Conservation (phyloP, 2,797 vertebrate genomes). For the Gallinago solitaria region DNA sequence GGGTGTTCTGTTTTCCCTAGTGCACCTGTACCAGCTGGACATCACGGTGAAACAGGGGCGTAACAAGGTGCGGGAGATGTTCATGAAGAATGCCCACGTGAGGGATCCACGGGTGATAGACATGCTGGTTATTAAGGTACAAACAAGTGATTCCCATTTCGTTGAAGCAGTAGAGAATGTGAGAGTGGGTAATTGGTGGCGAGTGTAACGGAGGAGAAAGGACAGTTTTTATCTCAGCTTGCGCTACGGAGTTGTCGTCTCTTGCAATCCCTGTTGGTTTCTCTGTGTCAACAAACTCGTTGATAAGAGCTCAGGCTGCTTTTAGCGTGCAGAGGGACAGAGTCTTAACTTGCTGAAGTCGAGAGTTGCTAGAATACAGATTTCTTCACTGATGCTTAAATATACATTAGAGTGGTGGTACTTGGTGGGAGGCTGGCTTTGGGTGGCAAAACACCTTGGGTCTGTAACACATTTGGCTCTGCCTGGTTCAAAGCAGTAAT, state of each 20-base stretch:
- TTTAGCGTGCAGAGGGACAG: not conserved
- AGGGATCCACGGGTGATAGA: conserved; percentile 91
- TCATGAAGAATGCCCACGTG: conserved; percentile 88
- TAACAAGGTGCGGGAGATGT: conserved; percentile 91
- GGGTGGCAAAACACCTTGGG: not conserved
- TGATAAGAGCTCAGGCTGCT: not conserved
- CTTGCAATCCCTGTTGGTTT: not conserved
- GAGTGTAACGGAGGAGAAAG: not conserved
- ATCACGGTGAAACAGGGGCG: conserved; percentile 85
- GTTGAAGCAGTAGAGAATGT: not conserved
- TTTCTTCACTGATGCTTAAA: not conserved
- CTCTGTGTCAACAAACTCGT: not conserved
- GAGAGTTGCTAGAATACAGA: not conserved
- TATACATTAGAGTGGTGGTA: not conserved
- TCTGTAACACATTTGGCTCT: not conserved
- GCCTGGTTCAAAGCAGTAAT: not conserved
- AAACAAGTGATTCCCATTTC: not conserved
- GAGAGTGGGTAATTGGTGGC: not conserved
- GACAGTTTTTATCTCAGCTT: not conserved
- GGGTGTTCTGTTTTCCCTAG: conserved; percentile 68
- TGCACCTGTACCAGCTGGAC: conserved; percentile 88
- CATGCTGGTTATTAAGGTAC: conserved; percentile 95
- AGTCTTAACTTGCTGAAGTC: not conserved
- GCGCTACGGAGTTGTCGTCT: fast-evolving
- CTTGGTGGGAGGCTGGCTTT: not conserved